Base-by-base conservation (phyloP, 2,113 vertebrate genomes). In the Tetrax tetrax region DNA sequence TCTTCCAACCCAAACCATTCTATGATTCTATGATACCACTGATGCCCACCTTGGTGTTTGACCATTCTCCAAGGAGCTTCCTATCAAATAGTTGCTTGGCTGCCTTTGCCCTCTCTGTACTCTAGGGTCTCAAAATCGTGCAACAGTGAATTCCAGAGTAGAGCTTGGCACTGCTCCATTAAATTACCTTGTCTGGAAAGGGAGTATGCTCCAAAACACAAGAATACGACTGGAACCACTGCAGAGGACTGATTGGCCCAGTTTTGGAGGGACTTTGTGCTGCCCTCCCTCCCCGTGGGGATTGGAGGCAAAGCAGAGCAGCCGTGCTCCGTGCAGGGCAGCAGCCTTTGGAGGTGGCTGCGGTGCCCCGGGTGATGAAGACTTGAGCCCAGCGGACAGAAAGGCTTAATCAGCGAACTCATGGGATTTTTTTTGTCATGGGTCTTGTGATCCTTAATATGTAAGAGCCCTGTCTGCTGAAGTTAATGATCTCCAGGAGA, bases 291-390 rank as follows among this genome's bases (percentile, higher is more conserved):
- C 35, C 20, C 43, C 4, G 1, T 8, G 19, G 63, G 68, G 21
- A 48, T 24, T 4, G 0, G 37, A 45, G 41, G 29, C 1, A 3
- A 83, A 0, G 1, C 15, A n/a, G 53, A 22, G 41, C 1, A 1
- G 60, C 29, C 2, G 1, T 24, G 37, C n/a, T 64, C 79, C 12
- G 23, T 37, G 35, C 69, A 61, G 66, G 45, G 37, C 80, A 80
- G 50, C 19, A 37, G n/a, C 37, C 23, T 80, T n/a, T 5, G 14
- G 69, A 79, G 37, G n/a, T 0, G 6, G 31, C 87, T 0, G 0
- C 1, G 1, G 63, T 0, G 0, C 47, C 12, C 0, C 0, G 23
- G n/a, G 31, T 0, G 1, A 41, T 29, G 54, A 33, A 33, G 15
- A 61, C n/a, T 45, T 2, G 7, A 89, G 64, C 38, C 33, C 48